These are phyloP conservation scores for Gobionotothen gibberifrons DNA, from an alignment of 2,797 vertebrate species.

Conservation along the genomic window DNA sequence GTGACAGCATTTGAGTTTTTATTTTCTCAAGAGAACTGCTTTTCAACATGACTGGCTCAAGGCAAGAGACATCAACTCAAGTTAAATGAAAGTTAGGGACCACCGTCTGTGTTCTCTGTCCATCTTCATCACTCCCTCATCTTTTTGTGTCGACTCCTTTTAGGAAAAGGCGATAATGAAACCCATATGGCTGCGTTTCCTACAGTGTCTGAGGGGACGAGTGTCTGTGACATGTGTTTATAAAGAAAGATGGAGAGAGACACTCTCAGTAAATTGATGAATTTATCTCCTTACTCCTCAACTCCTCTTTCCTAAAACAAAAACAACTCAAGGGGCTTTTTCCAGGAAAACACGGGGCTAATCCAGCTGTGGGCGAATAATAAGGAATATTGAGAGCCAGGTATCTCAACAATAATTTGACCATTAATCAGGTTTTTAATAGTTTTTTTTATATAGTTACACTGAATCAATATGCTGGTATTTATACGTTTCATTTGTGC, in stretches of 20 bases:
- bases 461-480: too few species aligned
- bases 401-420: too few species aligned
- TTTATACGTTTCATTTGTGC: too few species aligned
- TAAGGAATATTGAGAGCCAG: too few species aligned
- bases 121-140: conserved; percentile 21
- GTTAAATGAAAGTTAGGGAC: conserved; percentile 7
- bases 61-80: conserved; percentile 12
- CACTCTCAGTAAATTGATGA: conserved; percentile 18
- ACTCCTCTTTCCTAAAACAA: conserved; percentile 48
- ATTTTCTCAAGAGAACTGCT: not conserved
- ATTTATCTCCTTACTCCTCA: conserved; percentile 51
- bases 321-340: conserved; percentile 36
- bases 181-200: conserved; percentile 53
- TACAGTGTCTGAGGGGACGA: conserved; percentile 37
- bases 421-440: too few species aligned
- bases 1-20: conserved; percentile 3
- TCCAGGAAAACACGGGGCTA: conserved; percentile 50
- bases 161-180: conserved; percentile 53
- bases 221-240: conserved; percentile 25
- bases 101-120: conserved; percentile 8
- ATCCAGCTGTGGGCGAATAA: conserved; percentile 21
- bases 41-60: conserved; percentile 6
- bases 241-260: conserved; percentile 15
- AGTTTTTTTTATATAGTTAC: too few species aligned
- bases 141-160: conserved; percentile 16